Conservation (phyloP, 2,113 vertebrate genomes). For the Pseudonaja textilis region DNA sequence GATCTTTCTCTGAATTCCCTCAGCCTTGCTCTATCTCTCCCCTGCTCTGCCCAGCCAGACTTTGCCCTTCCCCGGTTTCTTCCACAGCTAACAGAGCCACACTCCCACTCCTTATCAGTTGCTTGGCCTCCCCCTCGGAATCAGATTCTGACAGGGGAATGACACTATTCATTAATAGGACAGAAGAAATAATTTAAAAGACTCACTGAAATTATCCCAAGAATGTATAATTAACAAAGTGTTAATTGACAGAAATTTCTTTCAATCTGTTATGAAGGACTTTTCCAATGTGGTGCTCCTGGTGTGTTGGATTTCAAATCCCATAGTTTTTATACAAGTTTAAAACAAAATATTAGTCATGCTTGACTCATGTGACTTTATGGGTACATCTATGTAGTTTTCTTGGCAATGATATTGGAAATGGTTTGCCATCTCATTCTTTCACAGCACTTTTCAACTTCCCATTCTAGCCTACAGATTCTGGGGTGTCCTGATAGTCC, state of each 20-base stretch:
- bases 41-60: too few species aligned
- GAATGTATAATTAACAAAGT: constrained; percentile 13
- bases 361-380: background rate
- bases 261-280: background rate
- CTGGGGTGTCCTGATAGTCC: background rate
- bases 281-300: background rate
- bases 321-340: background rate
- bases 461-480: background rate
- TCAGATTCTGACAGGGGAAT: too few species aligned
- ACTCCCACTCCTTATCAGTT: too few species aligned
- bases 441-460: background rate
- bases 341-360: background rate
- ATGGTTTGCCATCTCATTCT: background rate
- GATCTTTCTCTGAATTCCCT: too few species aligned
- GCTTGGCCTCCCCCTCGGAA: too few species aligned
- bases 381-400: background rate
- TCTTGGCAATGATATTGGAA: background rate
- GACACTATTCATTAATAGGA: background rate
- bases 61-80: too few species aligned
- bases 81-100: too few species aligned
- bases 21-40: too few species aligned
- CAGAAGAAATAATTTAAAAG: constrained; percentile 5
- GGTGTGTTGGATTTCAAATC: background rate
- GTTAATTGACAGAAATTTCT: background rate
- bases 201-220: constrained; percentile 14